A percentile compares a stretch with the other conserved stretches of the same genome.
phyloP scores from a whole-genome alignment of 2,797 vertebrate species.

The Hyperoplus lanceolatus region DNA sequence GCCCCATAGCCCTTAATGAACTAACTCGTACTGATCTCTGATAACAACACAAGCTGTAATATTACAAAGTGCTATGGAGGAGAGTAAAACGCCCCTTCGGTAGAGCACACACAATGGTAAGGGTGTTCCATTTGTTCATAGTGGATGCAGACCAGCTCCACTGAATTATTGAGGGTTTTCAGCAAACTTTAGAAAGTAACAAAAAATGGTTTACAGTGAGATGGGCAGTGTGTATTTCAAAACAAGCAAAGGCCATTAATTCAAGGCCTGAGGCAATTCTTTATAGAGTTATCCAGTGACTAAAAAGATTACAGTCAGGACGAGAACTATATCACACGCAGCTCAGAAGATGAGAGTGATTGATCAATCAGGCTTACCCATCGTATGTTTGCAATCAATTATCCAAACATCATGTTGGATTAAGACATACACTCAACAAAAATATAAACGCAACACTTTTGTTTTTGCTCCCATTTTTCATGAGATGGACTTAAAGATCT shows the following conservation, averaged over 20 bases:
- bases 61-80: not conserved
- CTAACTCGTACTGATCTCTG: conserved; percentile 15
- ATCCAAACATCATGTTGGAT: conserved; percentile 32
- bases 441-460: no score
- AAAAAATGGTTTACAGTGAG: conserved; percentile 16
- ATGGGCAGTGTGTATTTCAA: conserved; percentile 8
- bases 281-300: conserved; percentile 23
- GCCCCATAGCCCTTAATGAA: not conserved
- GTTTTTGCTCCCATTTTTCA: no score
- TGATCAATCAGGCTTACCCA: conserved; percentile 23
- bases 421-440: no score
- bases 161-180: conserved; percentile 2
- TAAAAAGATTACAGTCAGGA: conserved; percentile 38
- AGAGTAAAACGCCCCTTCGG: not conserved
- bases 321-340: conserved; percentile 26
- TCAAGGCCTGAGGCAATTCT: not conserved
- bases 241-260: not conserved
- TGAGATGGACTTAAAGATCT: no score
- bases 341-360: conserved; percentile 37
- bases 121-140: not conserved
- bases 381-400: conserved; percentile 23
- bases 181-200: conserved; percentile 9
- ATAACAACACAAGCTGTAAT: not conserved
- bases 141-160: not conserved
- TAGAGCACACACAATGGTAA: not conserved